phyloP scores from a whole-genome alignment of 2,113 vertebrate genomes.

The Gambusia affinis region DNA sequence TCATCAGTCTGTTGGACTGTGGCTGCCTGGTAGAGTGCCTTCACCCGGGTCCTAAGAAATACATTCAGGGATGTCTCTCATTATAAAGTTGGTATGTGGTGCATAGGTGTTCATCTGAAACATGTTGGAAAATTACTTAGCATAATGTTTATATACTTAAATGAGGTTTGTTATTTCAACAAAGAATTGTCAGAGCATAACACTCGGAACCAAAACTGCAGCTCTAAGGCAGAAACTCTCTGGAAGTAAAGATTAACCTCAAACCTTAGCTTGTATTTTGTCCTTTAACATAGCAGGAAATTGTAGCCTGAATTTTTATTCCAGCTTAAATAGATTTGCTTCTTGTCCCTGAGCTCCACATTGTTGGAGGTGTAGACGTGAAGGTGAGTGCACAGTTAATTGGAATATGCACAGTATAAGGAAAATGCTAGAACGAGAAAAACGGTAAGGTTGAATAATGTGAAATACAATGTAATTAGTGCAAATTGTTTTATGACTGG shows the following conservation, averaged over 20 bases:
- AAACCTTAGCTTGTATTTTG: neutral
- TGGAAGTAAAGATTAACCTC: neutral
- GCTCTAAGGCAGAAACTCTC: neutral
- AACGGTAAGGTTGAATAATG: no score
- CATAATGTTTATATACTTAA: neutral
- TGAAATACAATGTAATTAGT: no score
- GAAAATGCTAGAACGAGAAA: neutral
- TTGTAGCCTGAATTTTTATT: neutral
- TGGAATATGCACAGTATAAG: neutral
- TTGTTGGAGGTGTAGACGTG: neutral
- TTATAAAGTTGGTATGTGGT: neutral
- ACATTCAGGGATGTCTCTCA: slow-evolving; percentile 60
- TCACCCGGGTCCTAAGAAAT: slow-evolving; percentile 52
- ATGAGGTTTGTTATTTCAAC: neutral
- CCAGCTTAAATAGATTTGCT: neutral
- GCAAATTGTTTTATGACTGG: no score
- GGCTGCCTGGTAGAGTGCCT: slow-evolving; percentile 71
- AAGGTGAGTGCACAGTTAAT: neutral
- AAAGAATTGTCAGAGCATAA: neutral
- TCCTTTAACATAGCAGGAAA: neutral
- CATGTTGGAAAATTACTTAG: neutral
- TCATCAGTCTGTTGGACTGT: slow-evolving; percentile 8
- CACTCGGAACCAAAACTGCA: neutral
- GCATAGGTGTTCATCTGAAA: no score
- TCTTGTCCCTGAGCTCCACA: neutral